These are phyloP conservation scores for Cydia splendana DNA, from an alignment of 1,140 invertebrate genomes.

Conservation along the genomic window DNA sequence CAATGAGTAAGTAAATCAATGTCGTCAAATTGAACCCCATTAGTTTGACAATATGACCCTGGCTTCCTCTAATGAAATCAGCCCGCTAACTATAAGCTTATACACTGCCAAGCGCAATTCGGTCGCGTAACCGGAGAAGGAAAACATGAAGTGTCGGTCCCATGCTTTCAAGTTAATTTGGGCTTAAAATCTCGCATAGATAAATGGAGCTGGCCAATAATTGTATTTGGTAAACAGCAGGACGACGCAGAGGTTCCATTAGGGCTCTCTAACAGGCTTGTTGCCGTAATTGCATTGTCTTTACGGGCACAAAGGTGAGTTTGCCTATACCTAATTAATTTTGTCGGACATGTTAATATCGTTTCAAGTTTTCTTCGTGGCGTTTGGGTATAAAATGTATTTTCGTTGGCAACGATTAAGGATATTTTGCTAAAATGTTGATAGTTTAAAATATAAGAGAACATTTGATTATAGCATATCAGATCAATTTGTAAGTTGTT, in stretches of 20 bases:
- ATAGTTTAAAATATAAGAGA: neutral
- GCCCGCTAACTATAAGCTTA: neutral
- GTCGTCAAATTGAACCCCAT: neutral
- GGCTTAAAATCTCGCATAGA: slow-evolving; percentile 34
- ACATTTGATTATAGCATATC: neutral
- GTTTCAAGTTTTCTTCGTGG: slow-evolving; percentile 19
- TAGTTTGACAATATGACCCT: neutral
- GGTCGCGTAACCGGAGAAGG: slow-evolving; percentile 16
- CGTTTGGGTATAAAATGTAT: neutral
- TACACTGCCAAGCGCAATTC: slow-evolving; percentile 4
- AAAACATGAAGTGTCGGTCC: slow-evolving; percentile 18
- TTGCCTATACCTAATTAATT: slow-evolving; percentile 27
- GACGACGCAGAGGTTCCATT: slow-evolving; percentile 30
- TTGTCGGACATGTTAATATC: slow-evolving; percentile 31
- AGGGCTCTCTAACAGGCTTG: slow-evolving; percentile 45
- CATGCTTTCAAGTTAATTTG: slow-evolving; percentile 33
- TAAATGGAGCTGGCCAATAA: slow-evolving; percentile 36
- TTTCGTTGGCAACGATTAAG: neutral
- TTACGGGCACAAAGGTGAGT: slow-evolving; percentile 52
- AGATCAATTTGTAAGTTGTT: too few relatives aligned
- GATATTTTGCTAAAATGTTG: neutral
- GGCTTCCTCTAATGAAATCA: slow-evolving; percentile 17
- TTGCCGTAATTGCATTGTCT: slow-evolving; percentile 66
- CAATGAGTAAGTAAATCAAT: neutral
- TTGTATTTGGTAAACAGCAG: slow-evolving; percentile 34